These are phyloP conservation scores for Zaprionus lachaisei DNA, from an alignment of 1,140 invertebrate species.

Conservation along the genomic window DNA sequence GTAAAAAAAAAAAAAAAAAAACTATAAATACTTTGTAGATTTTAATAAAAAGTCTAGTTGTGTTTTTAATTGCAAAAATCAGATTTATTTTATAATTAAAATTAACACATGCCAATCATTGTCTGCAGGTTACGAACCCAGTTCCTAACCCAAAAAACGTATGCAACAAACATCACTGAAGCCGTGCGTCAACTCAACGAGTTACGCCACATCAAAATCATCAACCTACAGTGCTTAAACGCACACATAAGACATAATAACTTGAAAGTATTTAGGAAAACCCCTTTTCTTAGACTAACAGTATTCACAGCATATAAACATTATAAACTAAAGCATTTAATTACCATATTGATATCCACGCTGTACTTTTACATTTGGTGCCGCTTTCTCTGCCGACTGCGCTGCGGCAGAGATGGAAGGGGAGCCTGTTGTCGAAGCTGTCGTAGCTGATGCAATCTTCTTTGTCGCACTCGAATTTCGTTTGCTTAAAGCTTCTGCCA, in stretches of 20 bases:
- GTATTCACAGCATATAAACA: background rate
- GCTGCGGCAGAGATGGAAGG: constrained; percentile 8
- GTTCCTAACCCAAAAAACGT: background rate
- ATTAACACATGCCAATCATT: background rate
- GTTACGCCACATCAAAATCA: constrained; percentile 18
- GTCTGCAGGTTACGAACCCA: constrained; percentile 5
- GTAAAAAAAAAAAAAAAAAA: too few species aligned
- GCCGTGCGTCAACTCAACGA: constrained; percentile 16
- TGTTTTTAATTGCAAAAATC: background rate
- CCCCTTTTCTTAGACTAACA: background rate
- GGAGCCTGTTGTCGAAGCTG: background rate
- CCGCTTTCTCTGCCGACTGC: background rate
- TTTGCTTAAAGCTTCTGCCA: constrained; percentile 70
- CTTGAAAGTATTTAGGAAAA: background rate
- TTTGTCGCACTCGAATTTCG: constrained; percentile 28
- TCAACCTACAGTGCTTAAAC: background rate
- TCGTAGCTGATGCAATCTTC: constrained; percentile 26
- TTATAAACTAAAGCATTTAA: background rate
- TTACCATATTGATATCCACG: constrained; percentile 55
- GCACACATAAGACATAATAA: constrained; percentile 17
- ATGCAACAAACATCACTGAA: background rate
- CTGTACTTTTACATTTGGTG: constrained; percentile 18
- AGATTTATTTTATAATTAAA: background rate
- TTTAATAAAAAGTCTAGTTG: background rate
- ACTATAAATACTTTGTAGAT: background rate